Evolutionary conservation across 2,888 invertebrate species (phyloP).

Genomic region (Teleogryllus oceanicus): DNA sequence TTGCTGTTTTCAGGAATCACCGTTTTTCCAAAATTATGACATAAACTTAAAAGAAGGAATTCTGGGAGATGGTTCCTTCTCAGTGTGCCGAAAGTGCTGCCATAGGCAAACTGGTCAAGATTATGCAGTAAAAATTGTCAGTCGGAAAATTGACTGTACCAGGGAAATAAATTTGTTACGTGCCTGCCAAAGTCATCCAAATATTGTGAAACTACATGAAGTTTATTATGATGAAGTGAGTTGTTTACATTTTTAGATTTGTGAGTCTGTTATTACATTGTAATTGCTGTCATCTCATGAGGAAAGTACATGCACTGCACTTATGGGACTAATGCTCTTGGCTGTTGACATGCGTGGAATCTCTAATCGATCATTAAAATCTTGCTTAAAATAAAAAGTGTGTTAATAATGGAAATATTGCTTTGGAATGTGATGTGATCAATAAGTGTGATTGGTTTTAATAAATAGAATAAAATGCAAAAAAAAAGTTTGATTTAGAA

Average conservation of each 20-base stretch:
- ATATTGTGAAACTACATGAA: constrained; percentile 79
- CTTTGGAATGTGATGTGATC: too few relatives aligned
- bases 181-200: constrained; percentile 83
- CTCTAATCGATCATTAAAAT: too few relatives aligned
- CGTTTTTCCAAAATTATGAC: constrained; percentile 82
- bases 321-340: too few relatives aligned
- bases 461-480: too few relatives aligned
- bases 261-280: too few relatives aligned
- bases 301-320: too few relatives aligned
- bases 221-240: constrained; percentile 74
- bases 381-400: too few relatives aligned
- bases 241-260: neutral
- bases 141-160: constrained; percentile 60
- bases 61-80: constrained; percentile 86
- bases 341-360: too few relatives aligned
- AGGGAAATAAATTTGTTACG: constrained; percentile 76
- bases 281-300: too few relatives aligned
- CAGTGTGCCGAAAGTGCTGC: constrained; percentile 77
- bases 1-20: constrained; percentile 60
- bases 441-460: too few relatives aligned
- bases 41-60: constrained; percentile 65
- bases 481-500: too few relatives aligned
- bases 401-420: too few relatives aligned
- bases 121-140: constrained; percentile 86
- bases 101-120: constrained; percentile 68